A percentile compares a stretch with the other conserved stretches of the same genome.
These are phyloP conservation scores for Drosophila testacea DNA, from an alignment of 2,888 invertebrate genomes.

Conservation along the genomic window DNA sequence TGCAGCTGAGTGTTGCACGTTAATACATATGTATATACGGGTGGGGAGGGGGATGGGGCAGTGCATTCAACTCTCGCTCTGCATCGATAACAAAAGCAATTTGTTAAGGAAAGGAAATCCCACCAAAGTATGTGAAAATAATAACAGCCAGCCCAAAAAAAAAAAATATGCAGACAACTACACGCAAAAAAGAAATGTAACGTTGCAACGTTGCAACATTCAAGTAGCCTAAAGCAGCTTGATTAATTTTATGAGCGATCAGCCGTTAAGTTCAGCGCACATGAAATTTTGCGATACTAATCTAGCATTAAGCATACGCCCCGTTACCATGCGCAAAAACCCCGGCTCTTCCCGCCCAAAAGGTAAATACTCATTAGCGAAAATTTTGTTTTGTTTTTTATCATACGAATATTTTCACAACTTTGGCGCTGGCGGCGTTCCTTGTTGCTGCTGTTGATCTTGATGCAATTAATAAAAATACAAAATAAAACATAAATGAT, in stretches of 20 bases:
- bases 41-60: constrained; percentile 11
- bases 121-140: constrained; percentile 80
- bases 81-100: constrained; percentile 79
- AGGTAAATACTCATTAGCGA: constrained; percentile 81
- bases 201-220: constrained; percentile 49
- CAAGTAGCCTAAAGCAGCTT: constrained; percentile 83
- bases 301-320: constrained; percentile 82
- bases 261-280: constrained; percentile 84
- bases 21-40: too few relatives aligned
- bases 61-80: constrained; percentile 69
- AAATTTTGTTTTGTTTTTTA: constrained; percentile 42
- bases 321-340: constrained; percentile 44
- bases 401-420: constrained; percentile 47
- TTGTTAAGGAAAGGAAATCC: constrained; percentile 78
- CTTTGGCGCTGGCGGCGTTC: constrained; percentile 70
- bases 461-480: constrained; percentile 83
- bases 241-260: constrained; percentile 85
- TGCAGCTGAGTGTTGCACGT: constrained; percentile 17
- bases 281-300: constrained; percentile 73
- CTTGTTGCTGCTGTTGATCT: constrained; percentile 68
- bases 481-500: constrained; percentile 22
- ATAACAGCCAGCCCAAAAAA: constrained; percentile 65
- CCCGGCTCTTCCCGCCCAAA: constrained; percentile 27
- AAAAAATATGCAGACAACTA: constrained; percentile 13
- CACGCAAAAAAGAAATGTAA: constrained; percentile 26